phyloP scores from a whole-genome alignment of 2,888 invertebrate genomes.

The Tipula unca region DNA sequence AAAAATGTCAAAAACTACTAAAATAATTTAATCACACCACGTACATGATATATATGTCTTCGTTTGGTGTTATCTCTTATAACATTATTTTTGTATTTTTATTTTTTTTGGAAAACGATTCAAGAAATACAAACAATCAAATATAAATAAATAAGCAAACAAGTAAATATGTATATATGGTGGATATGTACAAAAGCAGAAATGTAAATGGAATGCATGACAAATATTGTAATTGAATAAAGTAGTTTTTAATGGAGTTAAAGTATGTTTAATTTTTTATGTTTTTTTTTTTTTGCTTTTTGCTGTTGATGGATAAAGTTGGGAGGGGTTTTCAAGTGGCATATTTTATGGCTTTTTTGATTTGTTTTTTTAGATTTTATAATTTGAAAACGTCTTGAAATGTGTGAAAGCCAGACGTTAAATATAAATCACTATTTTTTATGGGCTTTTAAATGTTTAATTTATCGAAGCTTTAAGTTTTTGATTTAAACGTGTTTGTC shows the following conservation, averaged over 20 bases:
- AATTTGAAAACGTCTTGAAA: neutral
- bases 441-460: neutral
- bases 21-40: slow-evolving; percentile 3
- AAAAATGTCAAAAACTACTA: neutral
- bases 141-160: neutral
- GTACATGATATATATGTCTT: neutral
- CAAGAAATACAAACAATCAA: neutral
- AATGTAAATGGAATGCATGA: slow-evolving; percentile 8
- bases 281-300: neutral
- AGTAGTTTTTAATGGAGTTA: slow-evolving; percentile 14
- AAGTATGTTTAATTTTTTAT: slow-evolving; percentile 4
- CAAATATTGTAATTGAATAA: slow-evolving; percentile 8
- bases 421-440: neutral
- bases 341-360: neutral
- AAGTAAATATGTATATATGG: neutral
- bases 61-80: neutral
- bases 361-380: neutral
- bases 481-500: too few species aligned
- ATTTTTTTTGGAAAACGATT: neutral
- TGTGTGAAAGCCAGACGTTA: neutral
- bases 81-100: neutral
- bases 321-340: neutral
- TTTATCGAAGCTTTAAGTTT: too few species aligned
- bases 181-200: neutral
- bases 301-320: neutral